Evolutionary conservation across 2,888 invertebrate species (phyloP), one percentile per base, ranked within the genome.

Genomic region (Tetranychus truncatus): DNA sequence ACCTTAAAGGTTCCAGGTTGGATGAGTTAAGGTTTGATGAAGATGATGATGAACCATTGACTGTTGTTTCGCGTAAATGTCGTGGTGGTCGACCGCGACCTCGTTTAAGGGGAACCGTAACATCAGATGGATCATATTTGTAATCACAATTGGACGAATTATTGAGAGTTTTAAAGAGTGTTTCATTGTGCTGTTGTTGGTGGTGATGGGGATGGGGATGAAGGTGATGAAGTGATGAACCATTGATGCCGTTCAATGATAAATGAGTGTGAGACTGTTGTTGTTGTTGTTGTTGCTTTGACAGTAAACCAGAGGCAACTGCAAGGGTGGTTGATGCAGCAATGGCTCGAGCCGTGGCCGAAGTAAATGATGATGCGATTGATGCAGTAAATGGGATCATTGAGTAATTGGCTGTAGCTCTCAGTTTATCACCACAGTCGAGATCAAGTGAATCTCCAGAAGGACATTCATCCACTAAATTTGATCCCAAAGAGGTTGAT

Each of bases 261-360:
- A 11, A 20, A 18, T 24, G 44, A 6, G 45, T 34, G 11, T 24
- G 44, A 20, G 20, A 24, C 11, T 20, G 34, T 20, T 69, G n/a
- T 21, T 67, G 67, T 24, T 20, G 21, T 7, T 20, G 34, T 5
- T 69, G 69, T 1, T n/a, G 21, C 7, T 69, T 24, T 20, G 69
- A 69, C 18, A 67, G 55, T 45, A 75, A n/a, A 7, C 34, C 44
- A 4, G 65, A 71, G 11, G 46, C 71, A 21, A 69, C 71, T 5
- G 71, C 74, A 11, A 69, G 8, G 11, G 74, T 74, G 3, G 76
- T 76, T 45, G 75, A 74, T 18, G 75, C 75, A 34, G 76, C 76
- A 9, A 76, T 76, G n/a, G 76, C 76, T 20, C 76, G 73, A 65
- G 76, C 76, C n/a, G 75, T 67, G 15, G 76, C 74, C 18, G 75